These are phyloP conservation scores for Agrotis puta DNA, from an alignment of 2,888 invertebrate genomes.

Conservation along the genomic window DNA sequence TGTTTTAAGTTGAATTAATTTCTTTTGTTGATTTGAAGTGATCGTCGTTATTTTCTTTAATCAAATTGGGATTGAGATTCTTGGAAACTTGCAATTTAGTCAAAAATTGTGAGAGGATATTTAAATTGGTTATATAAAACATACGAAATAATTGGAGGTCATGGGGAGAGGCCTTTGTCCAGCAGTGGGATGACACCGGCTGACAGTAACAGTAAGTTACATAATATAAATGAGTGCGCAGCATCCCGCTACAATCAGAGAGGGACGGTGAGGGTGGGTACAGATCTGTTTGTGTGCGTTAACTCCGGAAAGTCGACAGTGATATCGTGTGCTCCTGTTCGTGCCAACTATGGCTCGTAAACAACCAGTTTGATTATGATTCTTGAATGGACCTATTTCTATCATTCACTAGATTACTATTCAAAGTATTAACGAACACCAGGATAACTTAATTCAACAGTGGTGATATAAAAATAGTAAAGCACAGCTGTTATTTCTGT, in stretches of 20 bases:
- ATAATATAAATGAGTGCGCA: constrained; percentile 76
- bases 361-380: constrained; percentile 8
- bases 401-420: background rate
- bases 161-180: too few species aligned
- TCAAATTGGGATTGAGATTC: background rate
- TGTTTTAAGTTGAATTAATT: background rate
- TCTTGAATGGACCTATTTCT: constrained; percentile 1
- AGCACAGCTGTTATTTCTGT: constrained; percentile 42
- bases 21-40: background rate
- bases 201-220: too few species aligned
- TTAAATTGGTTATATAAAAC: constrained; percentile 61
- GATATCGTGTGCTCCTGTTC: constrained; percentile 40
- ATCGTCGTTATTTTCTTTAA: background rate
- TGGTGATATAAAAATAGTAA: constrained; percentile 4
- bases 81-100: background rate
- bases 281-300: constrained; percentile 66
- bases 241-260: constrained; percentile 67
- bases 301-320: constrained; percentile 46
- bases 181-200: too few species aligned
- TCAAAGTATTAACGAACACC: constrained; percentile 8
- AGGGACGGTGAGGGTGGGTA: constrained; percentile 64
- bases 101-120: constrained; percentile 19
- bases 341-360: constrained; percentile 10
- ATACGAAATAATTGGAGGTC: too few species aligned
- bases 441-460: background rate